phyloP scores from a whole-genome alignment of 2,888 invertebrate species.

The Drosophila greeni region DNA sequence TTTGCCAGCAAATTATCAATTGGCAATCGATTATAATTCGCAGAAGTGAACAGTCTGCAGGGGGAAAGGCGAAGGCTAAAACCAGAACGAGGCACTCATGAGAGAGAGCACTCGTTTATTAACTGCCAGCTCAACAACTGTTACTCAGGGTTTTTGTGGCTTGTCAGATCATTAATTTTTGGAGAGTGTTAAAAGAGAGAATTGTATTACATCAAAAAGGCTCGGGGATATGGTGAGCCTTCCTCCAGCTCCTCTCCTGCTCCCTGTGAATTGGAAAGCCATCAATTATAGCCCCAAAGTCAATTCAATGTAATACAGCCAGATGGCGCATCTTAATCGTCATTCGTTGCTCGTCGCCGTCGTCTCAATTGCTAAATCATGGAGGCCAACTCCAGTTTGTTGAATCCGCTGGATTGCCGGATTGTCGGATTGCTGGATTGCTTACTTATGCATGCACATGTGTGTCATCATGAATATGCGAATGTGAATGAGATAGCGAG shows the following conservation, averaged over 20 bases:
- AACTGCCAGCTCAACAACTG: constrained; percentile 31
- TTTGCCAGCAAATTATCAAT: constrained; percentile 2
- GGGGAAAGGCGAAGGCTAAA: not conserved
- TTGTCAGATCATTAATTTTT: constrained; percentile 62
- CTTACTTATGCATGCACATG: constrained; percentile 67
- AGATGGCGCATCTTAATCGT: constrained; percentile 57
- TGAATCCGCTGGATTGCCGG: constrained; percentile 4
- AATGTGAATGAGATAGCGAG: constrained; percentile 38
- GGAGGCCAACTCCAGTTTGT: constrained; percentile 22
- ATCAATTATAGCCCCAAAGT: constrained; percentile 62
- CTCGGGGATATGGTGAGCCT: constrained; percentile 7
- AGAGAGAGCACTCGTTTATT: constrained; percentile 33
- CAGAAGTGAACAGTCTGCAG: constrained; percentile 14
- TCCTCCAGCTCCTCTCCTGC: constrained; percentile 14
- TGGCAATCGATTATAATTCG: constrained; percentile 27
- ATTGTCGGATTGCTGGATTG: constrained; percentile 30
- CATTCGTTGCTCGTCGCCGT: constrained; percentile 41
- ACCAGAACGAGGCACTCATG: constrained; percentile 20
- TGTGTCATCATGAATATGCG: constrained; percentile 66
- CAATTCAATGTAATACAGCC: constrained; percentile 61
- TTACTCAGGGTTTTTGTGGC: constrained; percentile 40
- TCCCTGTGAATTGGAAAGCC: constrained; percentile 42
- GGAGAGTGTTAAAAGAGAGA: constrained; percentile 53
- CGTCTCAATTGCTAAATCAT: constrained; percentile 48
- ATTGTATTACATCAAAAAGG: constrained; percentile 56